These are phyloP conservation scores for Trinectes maculatus DNA, from an alignment of 2,113 vertebrate species.

Conservation along the genomic window DNA sequence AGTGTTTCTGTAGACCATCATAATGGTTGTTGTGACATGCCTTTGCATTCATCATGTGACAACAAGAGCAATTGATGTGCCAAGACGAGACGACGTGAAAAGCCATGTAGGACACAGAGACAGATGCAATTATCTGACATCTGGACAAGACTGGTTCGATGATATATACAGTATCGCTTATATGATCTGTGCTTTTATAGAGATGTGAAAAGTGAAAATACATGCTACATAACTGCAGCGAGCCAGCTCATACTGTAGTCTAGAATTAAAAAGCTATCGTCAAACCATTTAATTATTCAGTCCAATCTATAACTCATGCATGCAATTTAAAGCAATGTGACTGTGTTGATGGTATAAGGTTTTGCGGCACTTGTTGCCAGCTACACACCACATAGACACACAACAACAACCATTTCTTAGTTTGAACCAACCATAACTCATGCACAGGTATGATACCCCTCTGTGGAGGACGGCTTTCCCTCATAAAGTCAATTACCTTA, in stretches of 20 bases:
- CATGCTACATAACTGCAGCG: background rate
- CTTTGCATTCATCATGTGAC: constrained; percentile 31
- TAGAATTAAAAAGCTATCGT: too few relatives aligned
- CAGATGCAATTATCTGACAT: constrained; percentile 33
- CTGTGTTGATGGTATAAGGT: background rate
- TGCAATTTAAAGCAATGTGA: background rate
- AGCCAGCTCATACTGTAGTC: background rate
- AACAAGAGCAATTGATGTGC: constrained; percentile 24
- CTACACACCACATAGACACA: background rate
- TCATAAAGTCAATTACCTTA: constrained; percentile 63
- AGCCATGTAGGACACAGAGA: constrained; percentile 12
- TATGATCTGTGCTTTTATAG: background rate
- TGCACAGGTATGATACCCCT: constrained; percentile 33
- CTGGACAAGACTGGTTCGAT: background rate
- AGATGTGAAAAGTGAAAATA: background rate
- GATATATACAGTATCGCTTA: background rate
- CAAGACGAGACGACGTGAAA: constrained; percentile 12
- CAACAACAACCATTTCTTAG: background rate
- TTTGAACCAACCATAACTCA: constrained; percentile 5
- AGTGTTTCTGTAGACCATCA: background rate
- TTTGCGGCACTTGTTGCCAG: background rate
- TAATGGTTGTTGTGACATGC: constrained; percentile 27
- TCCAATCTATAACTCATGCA: background rate
- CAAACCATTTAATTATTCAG: background rate
- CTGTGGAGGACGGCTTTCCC: constrained; percentile 13